Percentiles rank a stretch among this genome's conserved stretches.
Evolutionary conservation across 2,888 invertebrate species (phyloP).

Genomic region (Yponomeuta plumbellus): DNA sequence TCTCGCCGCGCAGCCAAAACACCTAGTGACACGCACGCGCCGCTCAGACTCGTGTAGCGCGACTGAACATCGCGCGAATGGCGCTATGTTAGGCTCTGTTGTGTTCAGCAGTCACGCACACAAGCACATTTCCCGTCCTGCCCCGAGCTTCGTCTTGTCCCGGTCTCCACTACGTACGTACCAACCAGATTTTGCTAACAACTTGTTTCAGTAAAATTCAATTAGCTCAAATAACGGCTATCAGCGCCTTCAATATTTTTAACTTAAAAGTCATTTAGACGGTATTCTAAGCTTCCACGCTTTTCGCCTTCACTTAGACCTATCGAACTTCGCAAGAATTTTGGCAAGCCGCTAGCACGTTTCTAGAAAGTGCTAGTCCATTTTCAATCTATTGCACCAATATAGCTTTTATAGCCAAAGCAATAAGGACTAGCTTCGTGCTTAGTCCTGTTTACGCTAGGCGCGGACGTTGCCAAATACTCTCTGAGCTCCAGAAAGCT

Average conservation of each 20-base stretch:
- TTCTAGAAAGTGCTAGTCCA: not conserved
- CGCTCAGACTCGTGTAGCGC: no score
- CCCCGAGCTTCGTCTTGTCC: no score
- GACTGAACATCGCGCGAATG: no score
- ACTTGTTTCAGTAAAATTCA: no score
- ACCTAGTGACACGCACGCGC: no score
- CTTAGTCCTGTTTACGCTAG: not conserved
- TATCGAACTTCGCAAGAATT: conserved; percentile 4
- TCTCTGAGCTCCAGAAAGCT: not conserved
- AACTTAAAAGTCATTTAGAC: not conserved
- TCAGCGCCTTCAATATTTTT: not conserved
- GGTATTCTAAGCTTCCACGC: not conserved
- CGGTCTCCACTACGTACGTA: no score
- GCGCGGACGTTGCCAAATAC: conserved; percentile 1
- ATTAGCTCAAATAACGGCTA: no score
- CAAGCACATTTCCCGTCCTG: no score
- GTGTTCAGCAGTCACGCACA: no score
- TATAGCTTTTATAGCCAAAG: not conserved
- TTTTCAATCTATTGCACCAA: not conserved
- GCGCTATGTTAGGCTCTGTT: no score
- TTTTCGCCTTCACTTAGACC: not conserved
- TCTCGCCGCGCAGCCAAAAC: no score
- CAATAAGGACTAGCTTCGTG: not conserved
- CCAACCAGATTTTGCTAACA: no score
- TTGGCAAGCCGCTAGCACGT: conserved; percentile 8